Conservation (phyloP, 1,140 invertebrate species). For the Ceratosolen fusciceps region DNA sequence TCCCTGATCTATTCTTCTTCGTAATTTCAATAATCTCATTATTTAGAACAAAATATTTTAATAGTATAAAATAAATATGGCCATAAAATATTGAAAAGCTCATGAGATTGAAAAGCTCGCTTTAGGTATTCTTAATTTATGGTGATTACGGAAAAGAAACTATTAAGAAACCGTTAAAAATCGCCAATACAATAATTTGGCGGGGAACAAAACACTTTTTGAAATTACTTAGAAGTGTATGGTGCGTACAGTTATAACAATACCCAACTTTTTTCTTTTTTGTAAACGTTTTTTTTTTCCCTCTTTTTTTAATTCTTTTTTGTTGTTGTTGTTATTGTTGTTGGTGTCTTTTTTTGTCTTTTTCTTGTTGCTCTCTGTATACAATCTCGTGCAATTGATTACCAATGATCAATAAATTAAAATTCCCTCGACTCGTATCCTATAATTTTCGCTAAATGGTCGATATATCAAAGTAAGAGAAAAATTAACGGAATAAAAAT, state of each 20-base stretch:
- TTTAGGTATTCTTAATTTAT: slow-evolving; percentile 12
- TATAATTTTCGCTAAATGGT: slow-evolving; percentile 17
- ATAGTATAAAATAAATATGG: background rate
- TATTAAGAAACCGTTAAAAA: background rate
- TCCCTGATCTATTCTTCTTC: background rate
- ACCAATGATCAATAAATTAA: slow-evolving; percentile 18
- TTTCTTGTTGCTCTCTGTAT: too few relatives aligned
- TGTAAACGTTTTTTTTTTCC: too few relatives aligned
- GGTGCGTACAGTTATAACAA: background rate
- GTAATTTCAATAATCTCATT: background rate
- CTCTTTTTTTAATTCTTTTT: too few relatives aligned
- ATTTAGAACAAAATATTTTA: background rate
- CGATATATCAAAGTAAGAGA: background rate
- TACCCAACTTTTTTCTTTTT: background rate
- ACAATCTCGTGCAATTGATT: background rate
- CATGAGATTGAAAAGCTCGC: background rate
- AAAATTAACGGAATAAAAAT: background rate
- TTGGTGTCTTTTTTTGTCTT: too few relatives aligned
- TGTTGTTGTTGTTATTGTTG: too few relatives aligned
- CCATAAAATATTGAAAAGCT: background rate
- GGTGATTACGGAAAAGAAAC: background rate
- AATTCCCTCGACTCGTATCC: background rate
- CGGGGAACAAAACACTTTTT: background rate
- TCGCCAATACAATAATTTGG: background rate
- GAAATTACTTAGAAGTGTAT: background rate